Base-by-base conservation (phyloP, 1,140 invertebrate species). In the Piezodorus guildinii region DNA sequence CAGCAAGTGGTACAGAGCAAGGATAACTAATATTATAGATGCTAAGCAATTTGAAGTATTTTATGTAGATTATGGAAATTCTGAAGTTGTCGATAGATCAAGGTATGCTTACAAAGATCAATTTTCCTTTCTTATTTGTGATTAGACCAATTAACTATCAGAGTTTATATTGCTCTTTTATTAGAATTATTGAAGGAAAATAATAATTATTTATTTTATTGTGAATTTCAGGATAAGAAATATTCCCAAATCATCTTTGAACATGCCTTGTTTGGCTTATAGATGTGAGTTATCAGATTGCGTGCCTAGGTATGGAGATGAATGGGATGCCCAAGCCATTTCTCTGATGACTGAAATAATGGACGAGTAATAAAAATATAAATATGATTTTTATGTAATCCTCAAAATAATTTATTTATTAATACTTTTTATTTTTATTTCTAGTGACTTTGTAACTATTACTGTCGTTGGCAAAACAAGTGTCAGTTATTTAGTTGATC, bases 21-120 rank as follows among this genome's bases (percentile, higher is more conserved):
- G 73, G 60, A 76, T 86, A 10, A 45, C 75, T 17, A 71, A 75
- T 51, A 73, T 77, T 8, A 71, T 73, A n/a, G 39, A 43, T 43
- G 66, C 73, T 0, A 58, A 66, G 39, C 62, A 67, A 19, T 46
- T 65, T 49, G 62, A 71, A 56, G 74, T 80, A 0, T 43, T 71
- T 21, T 80, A 78, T 67, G 71, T 80, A 1, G 79, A 81, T 69
- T 81, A 77, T 66, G 79, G 79, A 6, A 81, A 79, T 65, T 39
- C 69, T 2, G 78, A 79, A 70, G 69, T 71, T 4, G 71, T 14
- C 71, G 25, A 44, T 14, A 34, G 15, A 17, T 19, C 39, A 10
- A 62, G 51, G 73, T 3, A 70, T 70, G 15, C 12, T n/a, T n/a
- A n/a, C n/a, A n/a, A n/a, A n/a, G n/a, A n/a, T n/a, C n/a, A n/a